Evolutionary conservation across 2,113 vertebrate species (phyloP), one percentile per base, ranked within the genome.

Genomic region (Myanophis thanlyinensis): DNA sequence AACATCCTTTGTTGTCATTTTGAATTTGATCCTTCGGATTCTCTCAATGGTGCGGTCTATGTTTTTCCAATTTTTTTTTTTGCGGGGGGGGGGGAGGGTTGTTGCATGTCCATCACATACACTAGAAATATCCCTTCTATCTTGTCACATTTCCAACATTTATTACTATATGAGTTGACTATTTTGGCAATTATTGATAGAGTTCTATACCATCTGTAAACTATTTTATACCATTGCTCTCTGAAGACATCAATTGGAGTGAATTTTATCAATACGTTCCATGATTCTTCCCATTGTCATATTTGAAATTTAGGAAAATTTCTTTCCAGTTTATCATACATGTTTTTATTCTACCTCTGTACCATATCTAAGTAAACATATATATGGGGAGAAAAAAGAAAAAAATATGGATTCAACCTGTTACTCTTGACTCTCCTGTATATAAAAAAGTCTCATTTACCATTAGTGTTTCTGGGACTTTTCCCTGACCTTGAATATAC

Each of bases 61-160:
- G 59, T 62, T 62, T 62, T n/a, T 62, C 27, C 27, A 62, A 62
- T 59, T 27, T 27, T 59, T 30, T 62, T 62, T 62, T 30, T n/a
- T n/a, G n/a, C n/a, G n/a, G n/a, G n/a, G n/a, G 1, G 10, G 0
- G 9, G 27, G 6, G 53, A 1, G 53, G 5, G 56, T 3, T 27
- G 27, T 62, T 62, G 11, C 11, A 62, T 62, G 27, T 13, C 27
- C 27, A 62, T 30, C 27, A n/a, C 59, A 13, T 25, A 56, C 54
- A 56, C 2, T 56, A 56, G 54, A 52, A 56, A 56, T 56, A 56
- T 62, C 13, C 59, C 27, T 62, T 62, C 59, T n/a, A 4, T 11
- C 27, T 62, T 12, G 59, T n/a, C 27, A 11, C 59, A 62, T 62
- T 62, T 62, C 27, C 27, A 62, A 27, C 11, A 13, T 62, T n/a